Evolutionary conservation across 2,888 invertebrate species (phyloP).

Genomic region (Glaucopsyche alexis): DNA sequence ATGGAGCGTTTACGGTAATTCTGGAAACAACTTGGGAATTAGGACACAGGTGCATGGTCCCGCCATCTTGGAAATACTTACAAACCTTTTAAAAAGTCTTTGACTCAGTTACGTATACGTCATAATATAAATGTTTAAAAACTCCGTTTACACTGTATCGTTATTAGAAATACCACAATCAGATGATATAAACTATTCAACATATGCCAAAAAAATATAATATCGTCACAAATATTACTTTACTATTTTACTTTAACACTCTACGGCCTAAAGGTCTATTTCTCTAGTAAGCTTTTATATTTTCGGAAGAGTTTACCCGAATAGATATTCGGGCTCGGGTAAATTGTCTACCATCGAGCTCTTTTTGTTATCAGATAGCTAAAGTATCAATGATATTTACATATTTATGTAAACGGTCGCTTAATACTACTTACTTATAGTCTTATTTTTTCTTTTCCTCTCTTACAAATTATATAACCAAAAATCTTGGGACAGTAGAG

Average conservation of each 20-base stretch:
- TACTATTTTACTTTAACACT: not conserved
- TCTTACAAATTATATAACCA: not conserved
- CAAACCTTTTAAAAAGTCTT: not conserved
- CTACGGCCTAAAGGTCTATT: not conserved
- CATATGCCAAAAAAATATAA: not conserved
- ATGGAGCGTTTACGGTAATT: not conserved
- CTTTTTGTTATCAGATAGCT: conserved; percentile 2
- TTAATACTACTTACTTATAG: conserved; percentile 1
- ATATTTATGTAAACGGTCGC: conserved; percentile 8
- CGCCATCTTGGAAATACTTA: not conserved
- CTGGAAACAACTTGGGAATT: not conserved
- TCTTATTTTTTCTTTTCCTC: not conserved
- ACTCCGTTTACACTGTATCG: not conserved
- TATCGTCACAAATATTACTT: not conserved
- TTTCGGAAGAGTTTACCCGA: not conserved
- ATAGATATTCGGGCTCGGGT: not conserved
- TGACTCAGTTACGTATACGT: not conserved
- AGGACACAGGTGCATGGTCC: not conserved
- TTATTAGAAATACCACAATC: not conserved
- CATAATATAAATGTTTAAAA: not conserved
- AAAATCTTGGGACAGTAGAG: not conserved
- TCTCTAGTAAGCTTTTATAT: not conserved
- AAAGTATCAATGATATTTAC: conserved; percentile 17
- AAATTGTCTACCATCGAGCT: not conserved
- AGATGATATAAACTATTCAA: not conserved